Base-by-base conservation (phyloP, 1,140 invertebrate genomes). In the Cydia splendana region DNA sequence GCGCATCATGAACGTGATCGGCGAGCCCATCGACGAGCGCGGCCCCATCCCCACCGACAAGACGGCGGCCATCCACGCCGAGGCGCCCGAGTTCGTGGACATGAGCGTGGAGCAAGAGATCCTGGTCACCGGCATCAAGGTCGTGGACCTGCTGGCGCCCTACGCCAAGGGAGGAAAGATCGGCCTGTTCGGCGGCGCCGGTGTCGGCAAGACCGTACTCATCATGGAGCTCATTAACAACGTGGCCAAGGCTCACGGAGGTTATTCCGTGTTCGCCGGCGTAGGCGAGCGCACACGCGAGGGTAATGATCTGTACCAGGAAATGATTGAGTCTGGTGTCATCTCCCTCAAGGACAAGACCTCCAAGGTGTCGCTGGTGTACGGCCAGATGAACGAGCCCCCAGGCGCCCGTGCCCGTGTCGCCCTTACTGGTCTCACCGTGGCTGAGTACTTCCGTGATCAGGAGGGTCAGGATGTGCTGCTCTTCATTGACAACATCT, bases 161-260 rank as follows among this genome's bases (percentile, higher is more conserved):
- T 97, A 97, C 80, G 96, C 97, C 77, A 99, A 99, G 94, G 76
- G 76, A 94, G 98, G 98, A 94, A 99, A 99, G 94, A 99, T 99
- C 94, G 98, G 98, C 94, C 94, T 99, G 28, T 99, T 99, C 88
- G 98, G 98, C 81, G 98, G 98, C 94, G 98, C 98, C 86, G 98
- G 98, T 91, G 98, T 99, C 82, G 98, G 98, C 73, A 99, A 99
- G 94, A 99, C 98, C 94, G 98, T 99, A 94, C 94, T 99, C 79
- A 99, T 99, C 94, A 99, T 99, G 98, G 98, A 99, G 94, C 95
- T 99, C 81, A 99, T 99, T 88, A 99, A 99, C 95, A 99, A 99
- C 86, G 97, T 99, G 24, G 98, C 98, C 81, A 99, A 99, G 91
- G 98, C 98, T 88, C 98, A 99, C 93, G 98, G 98, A 95, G 98